Evolutionary conservation across 2,113 vertebrate genomes (phyloP), one percentile per base, ranked within the genome.

Genomic region (Ceratotherium simum): DNA sequence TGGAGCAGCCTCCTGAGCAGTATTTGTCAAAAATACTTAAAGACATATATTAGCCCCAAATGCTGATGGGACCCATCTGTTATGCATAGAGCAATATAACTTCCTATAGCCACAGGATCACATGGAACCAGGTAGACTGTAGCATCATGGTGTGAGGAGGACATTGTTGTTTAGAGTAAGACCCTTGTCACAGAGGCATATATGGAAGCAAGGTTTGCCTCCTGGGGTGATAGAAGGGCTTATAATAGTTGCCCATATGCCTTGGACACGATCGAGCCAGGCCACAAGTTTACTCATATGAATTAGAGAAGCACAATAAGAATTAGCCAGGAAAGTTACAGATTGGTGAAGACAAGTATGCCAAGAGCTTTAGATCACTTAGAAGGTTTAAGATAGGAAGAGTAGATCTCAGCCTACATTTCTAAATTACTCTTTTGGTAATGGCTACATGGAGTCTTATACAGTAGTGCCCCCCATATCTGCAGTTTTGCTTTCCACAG

Each of bases 201-300:
- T 27, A 48, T 21, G 9, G 31, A 73, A 80, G 9, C 48, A 18
- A 51, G 46, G 25, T 9, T 54, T 67, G 58, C 48, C 2, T 84
- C n/a, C 39, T 33, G 27, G 25, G 16, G 21, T 29, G 14, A 60
- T 60, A 6, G 1, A 39, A 21, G 0, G 0, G 9, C 42, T 64
- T 36, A 17, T 58, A 51, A 58, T 4, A 8, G 7, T 27, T 58
- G 29, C 2, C 21, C 11, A 58, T 72, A 27, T 51, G 33, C 54
- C 33, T 73, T 33, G 20, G 39, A 70, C 5, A 67, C 11, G 72
- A 0, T n/a, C 17, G 36, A 72, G 16, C 14, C 36, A 90, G 2
- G 8, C 4, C 18, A 42, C 21, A 58, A 18, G 2, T 95, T 64
- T 84, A 56, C 8, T 58, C 14, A 51, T 7, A 12, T 89, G 46